Conservation (phyloP, 2,888 invertebrate species). For the Acanthoscelides obtectus region DNA sequence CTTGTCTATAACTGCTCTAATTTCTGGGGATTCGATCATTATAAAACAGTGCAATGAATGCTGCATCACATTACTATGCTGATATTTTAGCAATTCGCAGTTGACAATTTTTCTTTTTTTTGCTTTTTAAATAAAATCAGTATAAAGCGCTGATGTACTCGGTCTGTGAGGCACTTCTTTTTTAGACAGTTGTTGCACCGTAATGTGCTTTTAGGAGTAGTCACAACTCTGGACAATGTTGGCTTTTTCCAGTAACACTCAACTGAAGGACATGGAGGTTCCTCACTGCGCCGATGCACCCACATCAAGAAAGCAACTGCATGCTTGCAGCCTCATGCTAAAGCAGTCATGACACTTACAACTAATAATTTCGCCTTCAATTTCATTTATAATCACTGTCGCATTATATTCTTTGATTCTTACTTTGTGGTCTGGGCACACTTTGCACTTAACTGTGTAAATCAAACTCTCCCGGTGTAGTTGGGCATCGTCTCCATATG, state of each 20-base stretch:
- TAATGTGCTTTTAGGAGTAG: neutral
- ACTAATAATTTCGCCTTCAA: slow-evolving; percentile 6
- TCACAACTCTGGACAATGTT: too few species aligned
- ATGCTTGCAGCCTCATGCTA: slow-evolving; percentile 23
- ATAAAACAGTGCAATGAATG: slow-evolving; percentile 4
- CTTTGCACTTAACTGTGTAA: slow-evolving; percentile 24
- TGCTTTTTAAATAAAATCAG: slow-evolving; percentile 3
- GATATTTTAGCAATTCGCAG: slow-evolving; percentile 18
- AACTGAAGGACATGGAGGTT: slow-evolving; percentile 13
- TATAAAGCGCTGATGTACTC: too few species aligned
- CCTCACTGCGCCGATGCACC: too few species aligned
- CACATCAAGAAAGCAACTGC: too few species aligned
- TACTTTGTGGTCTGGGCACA: slow-evolving; percentile 26
- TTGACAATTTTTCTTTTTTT: too few species aligned
- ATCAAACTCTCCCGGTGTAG: slow-evolving; percentile 18
- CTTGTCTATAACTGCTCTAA: too few species aligned
- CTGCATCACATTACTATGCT: slow-evolving; percentile 1
- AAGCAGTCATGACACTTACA: slow-evolving; percentile 15
- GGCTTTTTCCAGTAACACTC: slow-evolving; percentile 16
- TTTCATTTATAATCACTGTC: slow-evolving; percentile 15
- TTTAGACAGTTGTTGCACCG: neutral
- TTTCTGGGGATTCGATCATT: neutral
- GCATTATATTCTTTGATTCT: slow-evolving; percentile 16
- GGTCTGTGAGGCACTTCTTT: neutral
- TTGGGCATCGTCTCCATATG: slow-evolving; percentile 22